Evolutionary conservation across 1,140 invertebrate genomes (phyloP).

Genomic region (Dreissena polymorpha): DNA sequence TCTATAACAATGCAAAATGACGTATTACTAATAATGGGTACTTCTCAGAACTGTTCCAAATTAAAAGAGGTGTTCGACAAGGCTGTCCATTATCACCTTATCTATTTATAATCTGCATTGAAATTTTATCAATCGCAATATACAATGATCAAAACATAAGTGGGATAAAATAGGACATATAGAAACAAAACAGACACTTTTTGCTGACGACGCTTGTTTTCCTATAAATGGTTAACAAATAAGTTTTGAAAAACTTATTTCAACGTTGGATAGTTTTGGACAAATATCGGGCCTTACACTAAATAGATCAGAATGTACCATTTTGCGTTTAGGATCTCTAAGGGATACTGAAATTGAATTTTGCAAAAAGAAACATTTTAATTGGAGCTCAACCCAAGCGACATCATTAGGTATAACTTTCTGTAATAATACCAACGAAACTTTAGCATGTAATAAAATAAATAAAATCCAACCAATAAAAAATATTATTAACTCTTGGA

Average conservation of each 20-base stretch:
- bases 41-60: slow-evolving; percentile 4
- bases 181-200: no score
- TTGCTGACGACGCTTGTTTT: no score
- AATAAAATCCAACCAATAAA: slow-evolving; percentile 6
- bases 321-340: slow-evolving; percentile 11
- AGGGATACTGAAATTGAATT: background rate
- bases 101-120: no score
- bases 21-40: slow-evolving; percentile 12
- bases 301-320: background rate
- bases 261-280: background rate
- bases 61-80: slow-evolving; percentile 4
- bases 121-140: no score
- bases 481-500: background rate
- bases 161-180: no score
- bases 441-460: background rate
- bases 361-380: background rate
- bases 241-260: no score
- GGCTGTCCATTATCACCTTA: background rate
- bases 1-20: slow-evolving; percentile 5
- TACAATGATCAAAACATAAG: no score
- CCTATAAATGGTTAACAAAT: no score
- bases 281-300: slow-evolving; percentile 1
- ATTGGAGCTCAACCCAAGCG: background rate
- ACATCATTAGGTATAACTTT: slow-evolving; percentile 12
- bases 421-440: background rate